Percentiles rank a stretch among this genome's conserved stretches.
phyloP scores from a whole-genome alignment of 2,888 invertebrate genomes.

The Melanotus villosus region DNA sequence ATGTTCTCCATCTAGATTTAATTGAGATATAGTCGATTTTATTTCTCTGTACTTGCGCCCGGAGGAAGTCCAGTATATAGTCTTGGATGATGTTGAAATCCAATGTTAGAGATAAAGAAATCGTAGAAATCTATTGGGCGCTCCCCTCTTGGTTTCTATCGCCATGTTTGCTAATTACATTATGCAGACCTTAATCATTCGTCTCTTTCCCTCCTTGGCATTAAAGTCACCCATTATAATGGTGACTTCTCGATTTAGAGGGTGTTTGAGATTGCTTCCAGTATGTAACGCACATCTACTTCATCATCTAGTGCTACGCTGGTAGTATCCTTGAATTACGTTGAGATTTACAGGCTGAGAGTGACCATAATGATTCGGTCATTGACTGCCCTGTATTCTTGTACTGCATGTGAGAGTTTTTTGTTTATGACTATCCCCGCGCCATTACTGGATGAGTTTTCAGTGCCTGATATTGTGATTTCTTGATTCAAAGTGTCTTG shows the following conservation, averaged over 20 bases:
- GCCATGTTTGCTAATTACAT: neutral
- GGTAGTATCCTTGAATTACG: neutral
- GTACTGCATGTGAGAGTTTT: neutral
- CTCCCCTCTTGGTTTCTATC: neutral
- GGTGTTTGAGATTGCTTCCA: neutral
- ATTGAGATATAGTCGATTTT: neutral
- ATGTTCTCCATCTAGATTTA: neutral
- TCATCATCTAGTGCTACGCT: neutral
- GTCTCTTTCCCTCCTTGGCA: neutral
- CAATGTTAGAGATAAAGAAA: too few species aligned
- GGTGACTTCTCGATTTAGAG: neutral
- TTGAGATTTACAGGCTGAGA: neutral
- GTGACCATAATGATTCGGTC: neutral
- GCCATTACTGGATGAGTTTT: neutral
- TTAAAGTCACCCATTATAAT: neutral
- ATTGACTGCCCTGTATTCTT: neutral
- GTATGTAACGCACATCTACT: neutral
- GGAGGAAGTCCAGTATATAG: too few species aligned
- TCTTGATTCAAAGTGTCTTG: too few species aligned
- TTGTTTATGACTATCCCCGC: neutral
- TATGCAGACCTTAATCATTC: neutral
- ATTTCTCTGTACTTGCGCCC: too few species aligned
- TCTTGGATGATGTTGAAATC: too few species aligned
- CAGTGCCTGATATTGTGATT: neutral
- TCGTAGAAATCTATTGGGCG: too few species aligned